Base-by-base conservation (phyloP, 2,113 vertebrate species). In the Paramormyrops kingsleyae region DNA sequence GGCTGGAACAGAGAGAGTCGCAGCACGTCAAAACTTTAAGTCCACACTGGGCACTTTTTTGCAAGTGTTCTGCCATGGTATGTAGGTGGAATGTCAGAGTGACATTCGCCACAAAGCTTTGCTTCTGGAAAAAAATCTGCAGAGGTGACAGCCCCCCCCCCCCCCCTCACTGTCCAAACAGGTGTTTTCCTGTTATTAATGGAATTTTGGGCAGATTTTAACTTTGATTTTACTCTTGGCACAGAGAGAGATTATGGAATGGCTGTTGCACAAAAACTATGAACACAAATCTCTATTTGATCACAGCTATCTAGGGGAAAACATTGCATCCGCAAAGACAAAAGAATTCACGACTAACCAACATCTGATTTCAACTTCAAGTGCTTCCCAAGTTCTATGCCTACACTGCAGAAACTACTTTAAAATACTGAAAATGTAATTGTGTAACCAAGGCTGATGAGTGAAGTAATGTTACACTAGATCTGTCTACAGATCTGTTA, bases 11-110 rank as follows among this genome's bases (percentile, higher is more conserved):
- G 74, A 89, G 31, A 24, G 15, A 87, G 74, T 62, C 50, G 5
- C 56, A 49, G 31, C 31, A 39, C 7, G 1, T 53, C 85, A 21
- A 13, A 53, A 52, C 27, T 8, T 1, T 4, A 21, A 49, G 27
- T 8, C 27, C 85, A 87, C 27, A 35, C 46, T 49, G 35, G 27
- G 50, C 49, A 47, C 59, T 47, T 87, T 17, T 83, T 84, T n/a
- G 70, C 39, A 31, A 88, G 44, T 74, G 87, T 80, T 44, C 89
- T 91, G 90, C 49, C 89, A 89, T 83, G 49, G 74, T 52, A 86
- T 88, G 87, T 44, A 85, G 74, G 83, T 62, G 86, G 86, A 89
- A 90, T 89, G 84, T 89, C 17, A 89, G 52, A 44, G 52, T 62
- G 24, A 83, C 83, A 86, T 49, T 80, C 21, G 12, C 87, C 44